Conservation (phyloP, 2,888 invertebrate species). For the Cantharis nigra region DNA sequence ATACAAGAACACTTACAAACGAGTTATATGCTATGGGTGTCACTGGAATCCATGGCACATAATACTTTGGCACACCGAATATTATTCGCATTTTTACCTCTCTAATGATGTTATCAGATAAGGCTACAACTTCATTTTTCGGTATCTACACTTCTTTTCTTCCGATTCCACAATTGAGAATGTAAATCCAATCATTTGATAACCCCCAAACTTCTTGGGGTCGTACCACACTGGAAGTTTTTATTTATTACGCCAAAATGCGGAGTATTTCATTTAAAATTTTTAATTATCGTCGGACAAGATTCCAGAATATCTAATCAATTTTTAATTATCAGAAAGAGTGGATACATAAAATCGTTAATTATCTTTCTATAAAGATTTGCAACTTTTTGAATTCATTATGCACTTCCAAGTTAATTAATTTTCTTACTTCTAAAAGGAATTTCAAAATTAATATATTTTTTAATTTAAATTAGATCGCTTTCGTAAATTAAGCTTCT, state of each 20-base stretch:
- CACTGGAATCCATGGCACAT: background rate
- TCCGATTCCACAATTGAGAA: background rate
- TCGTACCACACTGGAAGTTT: background rate
- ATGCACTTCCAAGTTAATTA: background rate
- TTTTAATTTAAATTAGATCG: background rate
- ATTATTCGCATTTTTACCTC: background rate
- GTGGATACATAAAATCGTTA: background rate
- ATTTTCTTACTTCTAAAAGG: background rate
- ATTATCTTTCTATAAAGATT: background rate
- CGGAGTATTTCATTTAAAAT: background rate
- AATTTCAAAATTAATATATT: background rate
- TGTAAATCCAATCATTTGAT: background rate
- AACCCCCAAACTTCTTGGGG: background rate
- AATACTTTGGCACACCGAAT: background rate
- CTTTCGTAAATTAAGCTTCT: background rate
- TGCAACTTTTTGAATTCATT: background rate
- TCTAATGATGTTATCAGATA: background rate
- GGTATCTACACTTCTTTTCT: background rate
- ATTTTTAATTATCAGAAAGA: background rate
- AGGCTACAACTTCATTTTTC: background rate
- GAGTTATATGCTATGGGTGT: slow-evolving; percentile 7
- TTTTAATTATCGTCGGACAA: background rate
- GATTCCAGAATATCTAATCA: background rate
- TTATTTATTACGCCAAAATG: background rate
- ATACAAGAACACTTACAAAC: slow-evolving; percentile 14